Conservation (phyloP, 2,113 vertebrate species). For the Parus major region DNA sequence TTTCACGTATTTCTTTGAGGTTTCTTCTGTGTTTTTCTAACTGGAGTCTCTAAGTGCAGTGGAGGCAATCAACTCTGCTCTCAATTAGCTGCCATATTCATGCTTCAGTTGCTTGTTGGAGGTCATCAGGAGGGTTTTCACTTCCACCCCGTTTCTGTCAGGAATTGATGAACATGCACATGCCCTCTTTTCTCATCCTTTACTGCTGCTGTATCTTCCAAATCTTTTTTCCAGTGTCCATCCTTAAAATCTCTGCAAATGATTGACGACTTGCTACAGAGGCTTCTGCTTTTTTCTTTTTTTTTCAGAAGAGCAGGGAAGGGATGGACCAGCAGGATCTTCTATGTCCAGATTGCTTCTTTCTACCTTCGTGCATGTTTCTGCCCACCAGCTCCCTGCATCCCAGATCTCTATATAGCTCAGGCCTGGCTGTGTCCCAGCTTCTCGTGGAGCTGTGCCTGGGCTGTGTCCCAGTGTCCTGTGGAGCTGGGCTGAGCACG, state of each 20-base stretch:
- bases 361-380: not conserved
- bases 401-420: not conserved
- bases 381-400: not conserved
- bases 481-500: not conserved
- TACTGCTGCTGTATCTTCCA: not conserved
- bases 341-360: not conserved
- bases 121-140: constrained; percentile 30
- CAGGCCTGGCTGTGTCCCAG: not conserved
- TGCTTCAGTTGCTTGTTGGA: constrained; percentile 32
- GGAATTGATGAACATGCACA: not conserved
- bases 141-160: not conserved
- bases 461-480: not conserved
- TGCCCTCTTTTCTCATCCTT: not conserved
- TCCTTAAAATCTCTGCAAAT: not conserved
- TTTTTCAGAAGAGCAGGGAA: not conserved
- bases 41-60: not conserved
- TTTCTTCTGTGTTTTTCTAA: not conserved
- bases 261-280: not conserved
- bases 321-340: not conserved
- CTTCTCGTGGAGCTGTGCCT: not conserved
- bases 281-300: not conserved
- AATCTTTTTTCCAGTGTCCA: not conserved
- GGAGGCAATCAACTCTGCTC: constrained; percentile 5
- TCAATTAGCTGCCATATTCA: constrained; percentile 34
- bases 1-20: not conserved